Conservation (phyloP, 2,113 vertebrate species). For the Callipepla squamata region DNA sequence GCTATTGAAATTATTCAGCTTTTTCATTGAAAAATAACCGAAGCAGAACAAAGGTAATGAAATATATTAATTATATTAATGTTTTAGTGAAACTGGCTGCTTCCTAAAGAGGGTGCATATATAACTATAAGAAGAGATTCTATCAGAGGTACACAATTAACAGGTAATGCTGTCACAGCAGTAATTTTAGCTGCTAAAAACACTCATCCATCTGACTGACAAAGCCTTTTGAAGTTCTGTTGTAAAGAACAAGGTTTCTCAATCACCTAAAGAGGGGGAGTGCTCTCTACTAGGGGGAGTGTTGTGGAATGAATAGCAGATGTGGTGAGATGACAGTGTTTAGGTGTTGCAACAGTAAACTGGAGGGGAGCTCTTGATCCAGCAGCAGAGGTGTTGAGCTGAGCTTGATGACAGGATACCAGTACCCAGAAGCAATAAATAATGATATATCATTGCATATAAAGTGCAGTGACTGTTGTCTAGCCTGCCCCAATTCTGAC, state of each 20-base stretch:
- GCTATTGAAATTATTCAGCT: slow-evolving; percentile 64
- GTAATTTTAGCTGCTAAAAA: slow-evolving; percentile 61
- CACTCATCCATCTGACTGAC: slow-evolving; percentile 30
- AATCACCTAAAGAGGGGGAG: background rate
- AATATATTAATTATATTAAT: slow-evolving; percentile 85
- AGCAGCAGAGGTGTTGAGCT: background rate
- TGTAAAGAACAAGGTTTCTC: background rate
- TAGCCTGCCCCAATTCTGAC: background rate
- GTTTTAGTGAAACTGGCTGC: slow-evolving; percentile 75
- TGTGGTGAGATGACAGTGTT: background rate
- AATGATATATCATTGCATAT: background rate
- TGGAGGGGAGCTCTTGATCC: background rate
- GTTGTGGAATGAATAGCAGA: background rate
- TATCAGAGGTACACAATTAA: slow-evolving; percentile 46
- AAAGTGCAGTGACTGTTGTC: background rate
- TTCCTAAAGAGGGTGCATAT: slow-evolving; percentile 63
- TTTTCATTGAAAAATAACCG: slow-evolving; percentile 68
- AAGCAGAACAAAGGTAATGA: slow-evolving; percentile 81
- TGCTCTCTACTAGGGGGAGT: background rate
- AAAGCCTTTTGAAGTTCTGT: background rate
- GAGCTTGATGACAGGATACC: background rate
- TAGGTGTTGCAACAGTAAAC: background rate
- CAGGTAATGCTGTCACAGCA: slow-evolving; percentile 43
- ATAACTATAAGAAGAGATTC: slow-evolving; percentile 54
- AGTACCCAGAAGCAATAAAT: background rate